phyloP scores from a whole-genome alignment of 2,113 vertebrate species.

The Mormyrus lacerda region DNA sequence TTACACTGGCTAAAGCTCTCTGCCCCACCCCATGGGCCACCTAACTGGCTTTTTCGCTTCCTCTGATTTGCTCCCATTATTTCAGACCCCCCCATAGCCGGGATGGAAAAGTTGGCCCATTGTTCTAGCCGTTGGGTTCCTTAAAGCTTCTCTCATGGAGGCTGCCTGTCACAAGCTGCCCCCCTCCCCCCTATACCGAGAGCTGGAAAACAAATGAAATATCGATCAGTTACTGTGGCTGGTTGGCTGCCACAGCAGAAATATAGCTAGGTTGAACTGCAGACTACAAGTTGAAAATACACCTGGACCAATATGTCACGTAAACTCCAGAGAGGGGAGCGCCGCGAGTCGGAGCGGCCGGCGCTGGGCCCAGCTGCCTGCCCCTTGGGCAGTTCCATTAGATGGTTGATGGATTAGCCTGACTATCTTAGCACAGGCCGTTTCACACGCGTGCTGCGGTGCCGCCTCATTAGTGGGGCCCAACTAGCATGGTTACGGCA shows the following conservation, averaged over 20 bases:
- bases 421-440: neutral
- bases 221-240: neutral
- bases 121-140: neutral
- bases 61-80: neutral
- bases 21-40: neutral
- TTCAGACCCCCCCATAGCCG: neutral
- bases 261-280: neutral
- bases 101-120: neutral
- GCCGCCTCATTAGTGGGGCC: neutral
- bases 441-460: neutral
- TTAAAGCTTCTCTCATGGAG: neutral
- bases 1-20: neutral
- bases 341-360: neutral
- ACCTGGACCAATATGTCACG: neutral
- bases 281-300: neutral
- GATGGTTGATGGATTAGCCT: neutral
- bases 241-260: neutral
- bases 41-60: neutral
- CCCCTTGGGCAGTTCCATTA: neutral
- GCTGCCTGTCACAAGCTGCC: too few species aligned
- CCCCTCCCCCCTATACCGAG: neutral
- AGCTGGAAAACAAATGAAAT: slow-evolving; percentile 5
- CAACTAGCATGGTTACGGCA: neutral
- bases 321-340: neutral
- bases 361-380: neutral